phyloP scores from a whole-genome alignment of 2,888 invertebrate genomes.

The Mesorhabditis belari region DNA sequence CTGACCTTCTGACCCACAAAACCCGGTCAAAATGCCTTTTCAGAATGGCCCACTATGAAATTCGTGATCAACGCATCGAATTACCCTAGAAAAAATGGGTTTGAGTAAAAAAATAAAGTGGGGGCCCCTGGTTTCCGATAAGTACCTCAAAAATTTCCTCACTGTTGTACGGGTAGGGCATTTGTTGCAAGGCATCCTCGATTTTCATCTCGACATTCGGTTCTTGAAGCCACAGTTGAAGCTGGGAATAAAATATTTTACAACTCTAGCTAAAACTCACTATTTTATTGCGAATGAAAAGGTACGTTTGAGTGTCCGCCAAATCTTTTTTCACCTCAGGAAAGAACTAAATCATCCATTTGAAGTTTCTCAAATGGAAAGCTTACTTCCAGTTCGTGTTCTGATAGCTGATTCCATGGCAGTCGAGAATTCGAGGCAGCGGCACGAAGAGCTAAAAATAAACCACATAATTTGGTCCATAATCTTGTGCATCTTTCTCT shows the following conservation, averaged over 20 bases:
- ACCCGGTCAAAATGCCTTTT: neutral
- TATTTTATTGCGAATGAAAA: conserved; percentile 36
- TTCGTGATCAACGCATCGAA: too few relatives aligned
- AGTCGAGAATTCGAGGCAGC: conserved; percentile 37
- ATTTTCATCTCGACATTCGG: conserved; percentile 82
- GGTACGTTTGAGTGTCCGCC: conserved; percentile 16
- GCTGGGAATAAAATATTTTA: conserved; percentile 15
- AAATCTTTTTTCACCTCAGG: conserved; percentile 3
- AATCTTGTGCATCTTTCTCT: neutral
- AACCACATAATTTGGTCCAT: neutral
- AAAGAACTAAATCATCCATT: neutral
- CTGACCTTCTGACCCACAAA: too few relatives aligned
- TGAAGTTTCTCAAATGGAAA: neutral
- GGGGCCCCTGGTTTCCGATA: too few relatives aligned
- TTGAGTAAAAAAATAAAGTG: too few relatives aligned
- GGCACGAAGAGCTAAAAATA: conserved; percentile 26
- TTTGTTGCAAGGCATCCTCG: conserved; percentile 72
- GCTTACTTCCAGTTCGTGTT: conserved; percentile 20
- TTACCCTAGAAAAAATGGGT: too few relatives aligned
- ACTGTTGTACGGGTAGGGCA: conserved; percentile 77
- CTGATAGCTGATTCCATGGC: conserved; percentile 36
- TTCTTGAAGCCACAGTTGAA: conserved; percentile 80
- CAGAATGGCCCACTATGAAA: conserved; percentile 13
- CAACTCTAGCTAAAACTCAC: conserved; percentile 17
- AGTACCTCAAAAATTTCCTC: too few relatives aligned